Base-by-base conservation (phyloP, 2,113 vertebrate species). In the Barnardius zonarius region DNA sequence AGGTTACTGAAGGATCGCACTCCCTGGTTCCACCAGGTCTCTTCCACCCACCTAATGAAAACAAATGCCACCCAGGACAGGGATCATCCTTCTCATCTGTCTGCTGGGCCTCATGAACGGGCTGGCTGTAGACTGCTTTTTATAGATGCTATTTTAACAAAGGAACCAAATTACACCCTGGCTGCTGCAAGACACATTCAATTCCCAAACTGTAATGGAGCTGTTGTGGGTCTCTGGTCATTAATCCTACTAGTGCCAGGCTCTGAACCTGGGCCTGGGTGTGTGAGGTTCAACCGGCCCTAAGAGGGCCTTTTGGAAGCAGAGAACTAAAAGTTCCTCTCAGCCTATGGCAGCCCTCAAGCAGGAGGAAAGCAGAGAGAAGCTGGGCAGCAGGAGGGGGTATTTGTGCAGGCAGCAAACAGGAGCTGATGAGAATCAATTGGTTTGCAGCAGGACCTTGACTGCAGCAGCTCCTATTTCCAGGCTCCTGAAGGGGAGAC, bases 31-130 rank as follows among this genome's bases (percentile, higher is more conserved):
- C 74, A n/a, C 80, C 85, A 78, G 86, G 35, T 62, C 77, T 44
- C 62, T 78, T 83, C 86, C 77, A 73, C 37, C 30, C 66, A 15
- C 51, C 54, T 93, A 96, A 94, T 88, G 95, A 95, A 96, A 96
- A 96, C 86, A 96, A 95, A 93, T 64, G 46, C 33, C 59, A n/a
- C 61, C 59, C 7, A 9, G 68, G 24, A 69, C 30, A 18, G 41
- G 73, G 51, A 15, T 69, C 74, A 63, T 88, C 46, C 59, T 92
- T 95, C 91, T 82, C 90, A 4, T 78, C 66, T 92, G 83, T 76
- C 84, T 69, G 48, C 83, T 20, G 11, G 59, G 55, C 79, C n/a
- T 44, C 0, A 6, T 7, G 43, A 72, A 61, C 0, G 2, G 44
- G 75, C 61, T 91, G 46, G 80, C 62, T 76, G 66, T 61, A 68